These are phyloP conservation scores for Tylochromis polylepis DNA, from an alignment of 2,113 vertebrate species.

Conservation along the genomic window DNA sequence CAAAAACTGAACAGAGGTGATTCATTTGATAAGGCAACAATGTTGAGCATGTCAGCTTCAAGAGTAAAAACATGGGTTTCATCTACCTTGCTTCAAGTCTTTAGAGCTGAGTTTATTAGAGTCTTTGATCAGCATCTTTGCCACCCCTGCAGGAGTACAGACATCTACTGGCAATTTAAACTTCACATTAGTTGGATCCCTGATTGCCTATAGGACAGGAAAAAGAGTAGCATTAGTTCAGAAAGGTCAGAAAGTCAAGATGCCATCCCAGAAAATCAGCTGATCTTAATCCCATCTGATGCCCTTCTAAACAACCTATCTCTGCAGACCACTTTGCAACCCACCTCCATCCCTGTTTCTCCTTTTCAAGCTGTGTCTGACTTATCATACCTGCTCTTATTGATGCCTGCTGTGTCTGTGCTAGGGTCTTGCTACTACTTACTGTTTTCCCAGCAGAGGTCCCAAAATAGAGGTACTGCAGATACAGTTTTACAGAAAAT, in stretches of 20 bases:
- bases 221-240: not conserved
- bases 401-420: not conserved
- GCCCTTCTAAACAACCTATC: not conserved
- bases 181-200: constrained; percentile 56
- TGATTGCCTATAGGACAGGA: not conserved
- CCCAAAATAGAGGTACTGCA: not conserved
- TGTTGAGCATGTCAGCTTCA: not conserved
- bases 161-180: constrained; percentile 68
- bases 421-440: not conserved
- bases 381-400: not conserved
- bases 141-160: constrained; percentile 80
- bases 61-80: not conserved
- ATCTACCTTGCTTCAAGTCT: constrained; percentile 79
- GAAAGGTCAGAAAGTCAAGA: not conserved
- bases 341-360: not conserved
- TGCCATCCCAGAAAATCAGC: not conserved
- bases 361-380: not conserved
- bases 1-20: not conserved
- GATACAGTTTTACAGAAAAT: not conserved
- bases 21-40: not conserved
- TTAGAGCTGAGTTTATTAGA: constrained; percentile 77
- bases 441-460: not conserved
- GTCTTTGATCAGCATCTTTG: constrained; percentile 83
- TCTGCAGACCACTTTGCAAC: not conserved
- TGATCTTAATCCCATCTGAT: not conserved